Base-by-base conservation (phyloP, 2,113 vertebrate genomes). In the Orientallactaga bullata region DNA sequence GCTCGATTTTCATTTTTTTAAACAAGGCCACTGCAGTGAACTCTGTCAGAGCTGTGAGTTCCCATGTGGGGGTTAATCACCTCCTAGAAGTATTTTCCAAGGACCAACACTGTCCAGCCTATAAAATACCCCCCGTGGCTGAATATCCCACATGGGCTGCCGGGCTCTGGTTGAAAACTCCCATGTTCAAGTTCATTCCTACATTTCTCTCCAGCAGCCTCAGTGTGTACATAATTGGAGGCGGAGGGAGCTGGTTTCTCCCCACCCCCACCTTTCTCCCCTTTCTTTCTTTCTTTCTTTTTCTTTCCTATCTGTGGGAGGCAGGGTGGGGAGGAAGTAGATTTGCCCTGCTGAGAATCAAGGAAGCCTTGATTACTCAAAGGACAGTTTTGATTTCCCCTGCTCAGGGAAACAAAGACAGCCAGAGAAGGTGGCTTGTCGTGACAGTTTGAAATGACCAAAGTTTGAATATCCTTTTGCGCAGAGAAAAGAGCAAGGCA, bases 401-500 rank as follows among this genome's bases (percentile, higher is more conserved):
- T 88, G 94, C 87, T 78, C 63, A 0, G 69, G 63, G 79, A 92
- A 96, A 89, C 98, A 95, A 97, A 97, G 97, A 88, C 97, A 94
- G 55, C 96, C 96, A n/a, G 17, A 58, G 95, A 97, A 74, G 77
- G 97, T 96, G 76, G 95, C 95, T 97, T 95, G 92, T 94, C 90
- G 97, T 97, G 97, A 91, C 97, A 98, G 98, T 98, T 98, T 98
- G 98, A 98, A 98, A 98, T 96, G 98, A 97, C 95, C 98, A 94
- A 98, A 98, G 98, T 98, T 98, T 98, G 98, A 98, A 98, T 98
- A 97, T 98, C 98, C 98, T 98, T 98, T 97, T 96, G 87, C 94
- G 96, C 93, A 96, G 98, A 98, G 98, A 99, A 99, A 99, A 99
- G 98, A 99, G 98, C 99, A 98, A 98, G 98, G 98, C 98, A 97